phyloP scores from a whole-genome alignment of 2,888 invertebrate genomes.

The Eupithecia dodoneata region DNA sequence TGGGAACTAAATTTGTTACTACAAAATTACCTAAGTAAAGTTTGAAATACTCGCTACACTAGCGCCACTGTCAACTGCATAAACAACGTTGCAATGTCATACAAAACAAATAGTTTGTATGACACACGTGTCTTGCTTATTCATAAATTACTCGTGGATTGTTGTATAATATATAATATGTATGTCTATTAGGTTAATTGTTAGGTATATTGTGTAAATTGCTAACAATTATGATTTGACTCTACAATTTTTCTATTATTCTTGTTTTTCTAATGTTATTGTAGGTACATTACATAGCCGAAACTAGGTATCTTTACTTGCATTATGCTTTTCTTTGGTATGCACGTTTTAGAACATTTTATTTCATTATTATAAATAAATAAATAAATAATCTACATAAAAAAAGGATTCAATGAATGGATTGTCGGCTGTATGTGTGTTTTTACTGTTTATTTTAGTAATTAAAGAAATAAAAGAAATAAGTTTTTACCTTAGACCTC shows the following conservation, averaged over 20 bases:
- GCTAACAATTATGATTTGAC: not conserved
- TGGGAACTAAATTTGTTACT: not conserved
- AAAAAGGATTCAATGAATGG: too few species aligned
- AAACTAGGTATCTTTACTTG: not conserved
- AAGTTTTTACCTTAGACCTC: too few species aligned
- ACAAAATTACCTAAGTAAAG: not conserved
- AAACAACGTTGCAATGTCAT: not conserved
- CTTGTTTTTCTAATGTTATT: not conserved
- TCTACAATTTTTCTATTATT: not conserved
- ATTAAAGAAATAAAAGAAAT: too few species aligned
- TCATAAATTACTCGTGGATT: not conserved
- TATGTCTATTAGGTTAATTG: not conserved
- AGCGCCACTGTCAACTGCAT: not conserved
- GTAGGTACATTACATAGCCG: too few species aligned
- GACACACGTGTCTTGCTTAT: not conserved
- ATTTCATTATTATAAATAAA: too few species aligned
- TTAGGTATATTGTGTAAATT: not conserved
- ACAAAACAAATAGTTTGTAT: conserved; percentile 1
- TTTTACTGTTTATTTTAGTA: too few species aligned
- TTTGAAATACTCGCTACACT: not conserved
- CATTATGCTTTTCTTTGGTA: not conserved
- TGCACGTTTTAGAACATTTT: not conserved
- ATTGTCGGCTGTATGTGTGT: too few species aligned
- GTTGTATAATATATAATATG: not conserved
- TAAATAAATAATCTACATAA: too few species aligned